Evolutionary conservation across 2,888 invertebrate species (phyloP).

Genomic region (Hoplodrina ambigua): DNA sequence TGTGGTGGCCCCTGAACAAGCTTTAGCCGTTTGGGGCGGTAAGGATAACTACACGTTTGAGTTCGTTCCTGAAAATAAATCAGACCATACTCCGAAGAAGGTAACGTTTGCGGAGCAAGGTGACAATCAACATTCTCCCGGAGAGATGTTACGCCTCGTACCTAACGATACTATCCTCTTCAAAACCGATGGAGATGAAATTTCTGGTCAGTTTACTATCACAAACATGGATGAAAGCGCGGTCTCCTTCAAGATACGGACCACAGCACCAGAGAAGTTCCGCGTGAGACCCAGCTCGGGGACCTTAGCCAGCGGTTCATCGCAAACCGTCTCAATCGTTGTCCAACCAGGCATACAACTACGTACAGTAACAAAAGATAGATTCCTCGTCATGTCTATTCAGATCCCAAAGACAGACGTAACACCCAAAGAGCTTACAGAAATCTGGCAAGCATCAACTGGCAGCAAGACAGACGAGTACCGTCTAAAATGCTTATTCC

Average conservation of each 20-base stretch:
- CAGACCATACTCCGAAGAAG: conserved; percentile 87
- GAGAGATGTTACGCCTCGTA: conserved; percentile 91
- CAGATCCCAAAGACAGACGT: conserved; percentile 91
- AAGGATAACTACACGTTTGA: conserved; percentile 93
- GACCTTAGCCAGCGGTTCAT: conserved; percentile 91
- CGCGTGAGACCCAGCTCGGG: conserved; percentile 97
- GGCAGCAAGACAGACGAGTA: conserved; percentile 93
- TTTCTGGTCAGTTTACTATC: conserved; percentile 92
- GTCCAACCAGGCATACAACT: conserved; percentile 94
- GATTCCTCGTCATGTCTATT: conserved; percentile 97
- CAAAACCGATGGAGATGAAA: conserved; percentile 92
- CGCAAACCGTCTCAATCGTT: conserved; percentile 92
- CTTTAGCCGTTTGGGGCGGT: conserved; percentile 95
- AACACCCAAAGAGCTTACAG: conserved; percentile 91
- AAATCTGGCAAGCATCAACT: conserved; percentile 93
- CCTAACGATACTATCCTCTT: conserved; percentile 94
- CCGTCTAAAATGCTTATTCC: conserved; percentile 92
- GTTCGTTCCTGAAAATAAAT: conserved; percentile 92
- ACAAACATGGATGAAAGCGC: conserved; percentile 92
- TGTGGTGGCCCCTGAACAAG: conserved; percentile 93
- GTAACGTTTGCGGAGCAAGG: conserved; percentile 83
- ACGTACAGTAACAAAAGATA: conserved; percentile 93
- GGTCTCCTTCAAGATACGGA: conserved; percentile 94
- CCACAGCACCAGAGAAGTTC: conserved; percentile 98
- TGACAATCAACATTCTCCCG: conserved; percentile 81